Base-by-base conservation (phyloP, 2,113 vertebrate species). In the Clupea harengus region DNA sequence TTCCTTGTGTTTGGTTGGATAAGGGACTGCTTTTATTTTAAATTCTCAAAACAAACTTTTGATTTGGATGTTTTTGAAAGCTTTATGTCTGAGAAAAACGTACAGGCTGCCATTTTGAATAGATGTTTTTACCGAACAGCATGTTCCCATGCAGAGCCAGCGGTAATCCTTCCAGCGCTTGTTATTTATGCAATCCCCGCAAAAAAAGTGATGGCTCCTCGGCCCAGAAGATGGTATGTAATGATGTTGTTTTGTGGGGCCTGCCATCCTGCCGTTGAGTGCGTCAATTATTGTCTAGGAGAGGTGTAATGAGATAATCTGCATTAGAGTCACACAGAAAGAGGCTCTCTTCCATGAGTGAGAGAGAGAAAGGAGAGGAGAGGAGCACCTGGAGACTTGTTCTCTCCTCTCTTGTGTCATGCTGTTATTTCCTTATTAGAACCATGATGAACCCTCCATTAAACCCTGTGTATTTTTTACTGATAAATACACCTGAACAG, bases 251-350 rank as follows among this genome's bases (percentile, higher is more conserved):
- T 78, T 39, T 78, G 28, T 78, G 32, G 72, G 32, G 28, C 28
- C 72, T 44, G 72, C 25, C 72, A 78, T 39, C 64, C 39, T 39
- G 39, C 39, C 39, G 39, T 67, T 28, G 72, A 78, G 72, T 44
- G 72, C 72, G 17, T 32, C 72, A 78, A 39, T 78, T 78, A 39
- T 78, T 78, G 72, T 39, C 72, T 78, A 78, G 2, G 28, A 39
- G 72, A 39, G 72, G 39, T 78, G 72, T 78, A 78, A 78, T 78
- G 72, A 78, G 25, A 78, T 78, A 78, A 78, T 78, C 72, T 39
- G 72, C 72, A 78, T 78, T 39, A 39, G 72, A 78, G 72, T 78
- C 72, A 39, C 72, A 78, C 28, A 15, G 72, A 78, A 39, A 44
- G 28, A 78, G 28, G 11, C 28, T 44, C 64, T 78, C 72, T 32